phyloP scores from a whole-genome alignment of 2,888 invertebrate genomes.

The Parnassius apollo region DNA sequence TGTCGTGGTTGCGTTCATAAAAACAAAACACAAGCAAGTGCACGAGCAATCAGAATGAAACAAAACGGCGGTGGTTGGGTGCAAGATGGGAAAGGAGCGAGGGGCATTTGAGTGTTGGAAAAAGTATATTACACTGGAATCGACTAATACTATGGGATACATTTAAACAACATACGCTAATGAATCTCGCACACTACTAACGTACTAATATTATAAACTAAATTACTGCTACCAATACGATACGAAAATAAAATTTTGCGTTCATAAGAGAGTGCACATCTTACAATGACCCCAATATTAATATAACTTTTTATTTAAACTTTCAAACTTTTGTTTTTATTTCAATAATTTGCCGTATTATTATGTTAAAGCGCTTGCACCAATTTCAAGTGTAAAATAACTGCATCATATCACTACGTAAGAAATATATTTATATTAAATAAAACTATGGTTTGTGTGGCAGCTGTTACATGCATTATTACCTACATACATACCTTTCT shows the following conservation, averaged over 20 bases:
- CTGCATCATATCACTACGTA: constrained; percentile 39
- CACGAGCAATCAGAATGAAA: constrained; percentile 26
- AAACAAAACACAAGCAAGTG: constrained; percentile 26
- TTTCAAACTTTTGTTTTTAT: neutral
- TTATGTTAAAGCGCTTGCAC: constrained; percentile 52
- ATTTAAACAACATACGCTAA: neutral
- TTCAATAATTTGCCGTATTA: neutral
- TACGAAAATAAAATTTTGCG: too few relatives aligned
- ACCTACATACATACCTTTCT: constrained; percentile 51
- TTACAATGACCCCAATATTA: too few relatives aligned
- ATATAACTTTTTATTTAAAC: too few relatives aligned
- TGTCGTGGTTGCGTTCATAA: constrained; percentile 21
- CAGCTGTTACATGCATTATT: constrained; percentile 75
- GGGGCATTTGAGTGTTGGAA: neutral
- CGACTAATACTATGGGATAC: neutral
- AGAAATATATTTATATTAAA: constrained; percentile 43
- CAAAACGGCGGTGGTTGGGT: constrained; percentile 20
- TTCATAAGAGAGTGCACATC: too few relatives aligned
- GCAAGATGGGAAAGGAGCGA: constrained; percentile 15
- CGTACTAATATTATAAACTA: neutral
- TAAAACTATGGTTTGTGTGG: constrained; percentile 70
- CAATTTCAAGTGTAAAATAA: constrained; percentile 59
- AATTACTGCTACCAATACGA: too few relatives aligned
- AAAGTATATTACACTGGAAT: constrained; percentile 10
- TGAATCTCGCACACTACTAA: neutral